Evolutionary conservation across 2,888 invertebrate genomes (phyloP).

Genomic region (Vandiemenella viatica): DNA sequence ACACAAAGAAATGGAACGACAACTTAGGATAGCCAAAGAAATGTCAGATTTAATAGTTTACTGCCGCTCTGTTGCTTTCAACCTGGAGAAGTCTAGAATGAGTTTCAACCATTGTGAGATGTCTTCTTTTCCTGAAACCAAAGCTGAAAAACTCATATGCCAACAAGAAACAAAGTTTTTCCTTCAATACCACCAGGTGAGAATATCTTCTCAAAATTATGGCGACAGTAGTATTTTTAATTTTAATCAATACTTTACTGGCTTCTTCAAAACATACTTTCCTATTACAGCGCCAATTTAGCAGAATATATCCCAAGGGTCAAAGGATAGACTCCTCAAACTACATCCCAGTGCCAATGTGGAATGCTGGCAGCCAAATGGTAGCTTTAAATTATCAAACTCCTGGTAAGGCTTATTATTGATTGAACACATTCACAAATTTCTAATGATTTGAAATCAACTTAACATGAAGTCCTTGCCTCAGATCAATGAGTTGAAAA

Average conservation of each 20-base stretch:
- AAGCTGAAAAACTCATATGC: conserved; percentile 81
- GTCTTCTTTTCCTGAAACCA: conserved; percentile 95
- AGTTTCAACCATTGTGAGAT: conserved; percentile 81
- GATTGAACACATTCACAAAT: too few species aligned
- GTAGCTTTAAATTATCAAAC: conserved; percentile 96
- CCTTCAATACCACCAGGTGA: conserved; percentile 56
- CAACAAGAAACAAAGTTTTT: conserved; percentile 62
- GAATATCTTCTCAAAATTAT: not conserved
- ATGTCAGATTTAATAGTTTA: conserved; percentile 94
- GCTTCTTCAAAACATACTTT: too few species aligned
- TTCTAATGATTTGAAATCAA: too few species aligned
- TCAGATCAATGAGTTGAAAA: too few species aligned
- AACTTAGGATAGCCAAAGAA: conserved; percentile 85
- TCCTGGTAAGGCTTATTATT: conserved; percentile 32
- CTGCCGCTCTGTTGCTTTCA: conserved; percentile 77
- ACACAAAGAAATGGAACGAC: conserved; percentile 75
- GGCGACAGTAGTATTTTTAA: not conserved
- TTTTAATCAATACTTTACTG: not conserved
- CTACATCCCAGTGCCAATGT: conserved; percentile 86
- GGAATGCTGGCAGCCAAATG: conserved; percentile 96
- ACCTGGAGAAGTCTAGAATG: conserved; percentile 49
- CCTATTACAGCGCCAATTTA: conserved; percentile 52
- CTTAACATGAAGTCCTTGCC: too few species aligned
- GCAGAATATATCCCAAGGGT: conserved; percentile 89
- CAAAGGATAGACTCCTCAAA: conserved; percentile 93